Conservation (phyloP, 1,140 invertebrate species). For the Drosophila malerkotliana region DNA sequence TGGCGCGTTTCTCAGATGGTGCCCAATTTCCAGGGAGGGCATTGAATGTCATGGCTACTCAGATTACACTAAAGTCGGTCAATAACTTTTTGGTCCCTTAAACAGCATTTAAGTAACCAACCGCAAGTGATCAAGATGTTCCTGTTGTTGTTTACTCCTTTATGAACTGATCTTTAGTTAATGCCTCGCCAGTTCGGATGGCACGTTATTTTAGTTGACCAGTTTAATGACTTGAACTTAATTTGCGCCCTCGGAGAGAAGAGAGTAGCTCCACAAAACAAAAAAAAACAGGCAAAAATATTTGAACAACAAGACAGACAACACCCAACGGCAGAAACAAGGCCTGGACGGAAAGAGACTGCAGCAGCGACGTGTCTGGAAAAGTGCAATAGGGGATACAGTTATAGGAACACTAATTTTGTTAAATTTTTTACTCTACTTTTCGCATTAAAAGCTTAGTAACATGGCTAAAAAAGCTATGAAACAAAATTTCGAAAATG, state of each 20-base stretch:
- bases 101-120: slow-evolving; percentile 63
- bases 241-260: slow-evolving; percentile 65
- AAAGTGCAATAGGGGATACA: slow-evolving; percentile 10
- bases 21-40: slow-evolving; percentile 43
- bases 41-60: slow-evolving; percentile 68
- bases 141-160: slow-evolving; percentile 54
- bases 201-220: slow-evolving; percentile 60
- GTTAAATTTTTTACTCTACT: neutral
- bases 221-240: slow-evolving; percentile 78
- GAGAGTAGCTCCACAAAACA: neutral
- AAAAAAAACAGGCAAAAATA: slow-evolving; percentile 15
- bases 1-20: slow-evolving; percentile 47
- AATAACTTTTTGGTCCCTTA: slow-evolving; percentile 66
- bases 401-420: slow-evolving; percentile 1
- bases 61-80: slow-evolving; percentile 75
- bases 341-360: slow-evolving; percentile 25
- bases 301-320: slow-evolving; percentile 63
- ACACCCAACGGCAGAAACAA: slow-evolving; percentile 60
- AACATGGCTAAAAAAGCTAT: too few species aligned
- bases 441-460: neutral
- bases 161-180: slow-evolving; percentile 49
- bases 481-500: too few species aligned
- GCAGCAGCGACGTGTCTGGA: slow-evolving; percentile 53
- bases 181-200: slow-evolving; percentile 35
- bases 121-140: slow-evolving; percentile 51